Evolutionary conservation across 1,140 invertebrate species (phyloP).

Genomic region (Babylonia areolata): DNA sequence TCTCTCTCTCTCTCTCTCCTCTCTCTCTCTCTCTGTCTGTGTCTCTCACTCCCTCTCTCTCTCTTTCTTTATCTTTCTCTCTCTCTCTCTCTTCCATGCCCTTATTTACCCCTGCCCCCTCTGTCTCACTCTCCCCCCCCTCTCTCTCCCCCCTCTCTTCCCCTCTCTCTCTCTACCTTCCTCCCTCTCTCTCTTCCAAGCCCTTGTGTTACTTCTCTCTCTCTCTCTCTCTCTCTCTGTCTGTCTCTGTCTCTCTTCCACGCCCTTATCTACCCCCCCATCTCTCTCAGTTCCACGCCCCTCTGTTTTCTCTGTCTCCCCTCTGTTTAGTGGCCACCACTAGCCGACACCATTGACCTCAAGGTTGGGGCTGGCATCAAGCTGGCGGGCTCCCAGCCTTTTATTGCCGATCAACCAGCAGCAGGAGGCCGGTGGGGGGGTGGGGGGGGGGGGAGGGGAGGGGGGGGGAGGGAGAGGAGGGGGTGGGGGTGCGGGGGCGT

Average conservation of each 20-base stretch:
- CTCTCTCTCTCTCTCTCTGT: no score
- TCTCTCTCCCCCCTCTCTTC: background rate
- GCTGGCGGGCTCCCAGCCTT: background rate
- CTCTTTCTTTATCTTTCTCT: background rate
- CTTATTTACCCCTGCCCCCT: background rate
- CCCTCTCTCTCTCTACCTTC: no score
- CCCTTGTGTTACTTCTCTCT: no score
- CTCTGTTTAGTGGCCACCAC: no score
- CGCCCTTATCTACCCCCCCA: background rate
- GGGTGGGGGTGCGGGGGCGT: no score
- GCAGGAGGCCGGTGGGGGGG: no score
- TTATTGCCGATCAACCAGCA: no score
- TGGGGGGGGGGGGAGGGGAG: no score
- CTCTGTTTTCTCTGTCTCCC: no score
- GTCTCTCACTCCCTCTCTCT: background rate
- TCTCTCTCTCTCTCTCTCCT: conserved; percentile 14
- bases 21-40: background rate
- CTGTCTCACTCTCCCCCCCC: background rate
- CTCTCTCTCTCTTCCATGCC: background rate
- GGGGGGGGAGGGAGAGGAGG: no score
- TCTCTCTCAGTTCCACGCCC: background rate
- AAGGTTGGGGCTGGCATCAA: background rate
- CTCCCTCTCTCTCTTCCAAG: no score
- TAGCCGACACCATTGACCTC: no score
- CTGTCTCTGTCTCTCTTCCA: background rate